Percentiles rank a stretch among this genome's conserved stretches.
These are phyloP conservation scores for Ailuropoda melanoleuca DNA, from an alignment of 2,113 vertebrate genomes.

Conservation along the genomic window DNA sequence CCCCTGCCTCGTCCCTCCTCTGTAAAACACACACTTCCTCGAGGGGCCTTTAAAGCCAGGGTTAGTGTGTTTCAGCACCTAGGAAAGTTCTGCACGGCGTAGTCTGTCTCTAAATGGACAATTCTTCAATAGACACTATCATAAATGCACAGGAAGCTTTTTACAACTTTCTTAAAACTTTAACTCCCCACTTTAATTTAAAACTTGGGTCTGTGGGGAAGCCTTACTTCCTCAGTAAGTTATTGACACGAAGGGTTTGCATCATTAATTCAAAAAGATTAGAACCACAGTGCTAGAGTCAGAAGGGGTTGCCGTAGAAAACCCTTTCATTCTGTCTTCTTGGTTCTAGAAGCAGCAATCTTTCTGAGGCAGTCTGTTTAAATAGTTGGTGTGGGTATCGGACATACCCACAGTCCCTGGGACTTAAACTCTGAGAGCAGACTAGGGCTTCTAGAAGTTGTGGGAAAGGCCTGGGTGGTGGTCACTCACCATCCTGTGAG, in stretches of 20 bases:
- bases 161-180: not conserved
- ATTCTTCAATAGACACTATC: not conserved
- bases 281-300: not conserved
- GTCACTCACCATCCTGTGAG: fast-evolving
- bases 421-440: not conserved
- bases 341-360: not conserved
- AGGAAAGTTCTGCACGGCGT: not conserved
- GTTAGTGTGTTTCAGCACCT: not conserved
- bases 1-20: not conserved
- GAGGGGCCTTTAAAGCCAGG: not conserved
- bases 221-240: not conserved
- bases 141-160: not conserved
- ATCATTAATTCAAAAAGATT: not conserved
- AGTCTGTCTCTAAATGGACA: not conserved
- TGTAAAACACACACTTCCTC: not conserved
- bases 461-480: fast-evolving
- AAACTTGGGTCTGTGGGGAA: not conserved
- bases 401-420: fast-evolving
- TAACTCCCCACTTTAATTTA: not conserved
- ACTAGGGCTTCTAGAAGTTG: not conserved
- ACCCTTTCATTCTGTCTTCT: not conserved
- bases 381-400: too few relatives aligned
- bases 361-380: not conserved
- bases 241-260: fast-evolving
- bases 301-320: not conserved